Evolutionary conservation across 2,797 vertebrate genomes (phyloP), one percentile per base, ranked within the genome.

Genomic region (Rhodeus uyekii): DNA sequence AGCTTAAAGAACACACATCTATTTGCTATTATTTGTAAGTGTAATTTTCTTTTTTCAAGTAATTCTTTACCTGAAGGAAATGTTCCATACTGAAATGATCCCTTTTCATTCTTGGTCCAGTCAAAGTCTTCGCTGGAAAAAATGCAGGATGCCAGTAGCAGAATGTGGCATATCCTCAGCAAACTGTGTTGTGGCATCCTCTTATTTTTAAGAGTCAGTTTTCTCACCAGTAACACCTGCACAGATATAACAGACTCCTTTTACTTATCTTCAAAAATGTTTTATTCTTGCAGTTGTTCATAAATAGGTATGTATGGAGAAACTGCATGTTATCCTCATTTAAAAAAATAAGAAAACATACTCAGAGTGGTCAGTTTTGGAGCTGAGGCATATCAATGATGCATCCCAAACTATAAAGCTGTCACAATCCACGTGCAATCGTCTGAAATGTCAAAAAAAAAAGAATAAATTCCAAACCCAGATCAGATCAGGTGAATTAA

Each of bases 21-120:
- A 2, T 72, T 27, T 34, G 4, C 65, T 12, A 3, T 36, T 18
- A 19, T 71, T 71, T 71, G 16, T 6, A 14, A 50, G 16, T 42
- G 13, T 65, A 10, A 42, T 19, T 16, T 69, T n/a, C 34, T 60
- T 29, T 34, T 76, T 78, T 10, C n/a, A n/a, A 60, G 6, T 69
- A 65, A 67, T 68, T 29, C 78, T 87, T 4, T 94, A 97, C 97
- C 96, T 0, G 94, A 90, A 3, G 97, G 97, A 71, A 99, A 98
- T 18, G 91, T 95, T 86, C 96, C 95, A 0, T 96, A 97, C 89
- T 95, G 94, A 94, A 98, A 98, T 50, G 96, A 94, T 46, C 94
- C 90, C 0, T 85, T 93, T 0, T 95, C 93, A n/a, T 92, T 95
- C 91, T 95, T 96, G 55, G 95, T 96, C 93, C 94, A 95, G 64